These are phyloP conservation scores for Philotrypesis tridentata DNA, from an alignment of 1,140 invertebrate species.

Conservation along the genomic window DNA sequence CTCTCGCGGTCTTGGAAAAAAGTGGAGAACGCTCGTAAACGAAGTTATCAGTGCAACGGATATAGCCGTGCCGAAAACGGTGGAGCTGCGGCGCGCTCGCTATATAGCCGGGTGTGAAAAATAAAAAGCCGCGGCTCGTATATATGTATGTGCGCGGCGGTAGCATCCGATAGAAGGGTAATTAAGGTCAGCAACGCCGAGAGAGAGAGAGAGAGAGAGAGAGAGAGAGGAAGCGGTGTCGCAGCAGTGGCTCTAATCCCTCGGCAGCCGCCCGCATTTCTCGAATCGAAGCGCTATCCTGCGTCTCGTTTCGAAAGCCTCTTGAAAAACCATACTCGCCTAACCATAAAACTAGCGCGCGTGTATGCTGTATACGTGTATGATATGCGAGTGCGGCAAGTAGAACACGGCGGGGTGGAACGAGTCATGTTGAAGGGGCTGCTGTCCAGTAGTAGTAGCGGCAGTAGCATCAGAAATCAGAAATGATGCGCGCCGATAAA, in stretches of 20 bases:
- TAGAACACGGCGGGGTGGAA: conserved; percentile 10
- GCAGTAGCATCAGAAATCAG: conserved; percentile 18
- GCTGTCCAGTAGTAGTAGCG: not conserved
- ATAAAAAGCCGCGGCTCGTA: not conserved
- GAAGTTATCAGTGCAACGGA: not conserved
- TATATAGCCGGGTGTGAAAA: not conserved
- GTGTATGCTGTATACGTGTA: no score
- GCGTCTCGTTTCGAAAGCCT: no score
- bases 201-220: not conserved
- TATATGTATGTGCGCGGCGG: no score
- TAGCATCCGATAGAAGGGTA: not conserved
- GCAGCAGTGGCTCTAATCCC: not conserved
- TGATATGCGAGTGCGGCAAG: no score
- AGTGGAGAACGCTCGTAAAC: not conserved
- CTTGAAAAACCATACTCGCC: not conserved
- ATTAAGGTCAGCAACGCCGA: not conserved
- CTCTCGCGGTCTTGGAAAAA: no score
- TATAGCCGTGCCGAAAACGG: no score
- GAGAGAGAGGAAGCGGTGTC: not conserved
- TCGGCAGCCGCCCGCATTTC: not conserved
- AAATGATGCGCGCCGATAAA: conserved; percentile 34
- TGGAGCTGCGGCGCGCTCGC: no score
- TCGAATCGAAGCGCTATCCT: not conserved
- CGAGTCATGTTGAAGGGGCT: not conserved
- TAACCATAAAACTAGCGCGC: not conserved